Base-by-base conservation (phyloP, 2,797 vertebrate genomes). In the Spondyliosoma cantharus region DNA sequence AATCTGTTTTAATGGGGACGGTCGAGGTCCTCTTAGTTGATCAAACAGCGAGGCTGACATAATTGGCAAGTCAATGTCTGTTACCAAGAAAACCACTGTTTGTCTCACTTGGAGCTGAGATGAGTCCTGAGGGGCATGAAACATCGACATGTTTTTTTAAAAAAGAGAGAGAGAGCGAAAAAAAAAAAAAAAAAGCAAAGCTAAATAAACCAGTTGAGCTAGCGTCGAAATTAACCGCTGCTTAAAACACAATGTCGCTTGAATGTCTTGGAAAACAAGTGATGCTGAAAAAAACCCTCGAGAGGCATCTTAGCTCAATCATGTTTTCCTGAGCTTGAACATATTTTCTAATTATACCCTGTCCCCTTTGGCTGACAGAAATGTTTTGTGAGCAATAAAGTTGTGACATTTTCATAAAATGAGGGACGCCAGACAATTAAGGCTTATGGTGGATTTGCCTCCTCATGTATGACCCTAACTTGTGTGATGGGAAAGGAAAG, bases 381-480 rank as follows among this genome's bases (percentile, higher is more conserved):
- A 80, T 76, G 63, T 83, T 91, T 78, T 86, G 74, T 76, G 81
- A 82, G 84, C 85, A 85, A 87, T 86, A 83, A 80, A 88, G 58
- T 86, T 89, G 86, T 89, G 86, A 92, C 90, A 90, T 92, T 90
- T 91, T 37, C 32, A 32, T 78, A 72, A 91, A 84, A 87, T 68
- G 64, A 82, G 70, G 58, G 59, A 82, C 62, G 70, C 58, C 58
- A 83, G 73, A 89, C 86, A 91, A 87, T 90, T 87, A 87, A 71
- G 49, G 78, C 63, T 84, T 84, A 80, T 46, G 56, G 81, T 50
- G 43, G 82, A 74, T 86, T 87, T 80, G 78, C 52, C 20, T 87
- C 57, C 69, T 84, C 49, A 53, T 81, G 73, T 65, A 43, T 80
- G 79, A 87, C 80, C 70, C 57, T 37, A 50, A 86, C 29, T 62